Evolutionary conservation across 2,888 invertebrate species (phyloP).

Genomic region (Lithosia quadra): DNA sequence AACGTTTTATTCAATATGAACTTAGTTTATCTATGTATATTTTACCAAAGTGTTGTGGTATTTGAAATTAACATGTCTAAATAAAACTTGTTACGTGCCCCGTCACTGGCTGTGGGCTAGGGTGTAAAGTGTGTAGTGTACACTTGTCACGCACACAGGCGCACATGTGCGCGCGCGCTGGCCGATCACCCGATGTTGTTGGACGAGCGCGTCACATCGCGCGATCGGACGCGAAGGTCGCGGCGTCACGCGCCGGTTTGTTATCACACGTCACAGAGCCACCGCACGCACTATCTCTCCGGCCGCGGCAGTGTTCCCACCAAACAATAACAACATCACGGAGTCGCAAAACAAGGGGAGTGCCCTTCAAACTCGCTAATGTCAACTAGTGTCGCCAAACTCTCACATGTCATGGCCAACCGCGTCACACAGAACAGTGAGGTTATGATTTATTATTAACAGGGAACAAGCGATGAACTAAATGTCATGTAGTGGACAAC

Average conservation of each 20-base stretch:
- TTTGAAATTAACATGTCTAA: too few species aligned
- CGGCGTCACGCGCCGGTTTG: constrained; percentile 23
- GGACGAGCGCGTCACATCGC: constrained; percentile 32
- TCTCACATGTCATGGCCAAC: neutral
- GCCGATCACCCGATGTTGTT: constrained; percentile 27
- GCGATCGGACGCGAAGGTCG: constrained; percentile 46
- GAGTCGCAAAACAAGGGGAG: neutral
- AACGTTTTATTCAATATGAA: neutral
- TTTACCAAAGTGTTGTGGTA: too few species aligned
- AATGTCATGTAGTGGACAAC: neutral
- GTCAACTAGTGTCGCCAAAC: neutral
- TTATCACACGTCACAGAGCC: constrained; percentile 16
- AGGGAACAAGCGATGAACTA: too few species aligned
- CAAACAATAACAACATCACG: constrained; percentile 3
- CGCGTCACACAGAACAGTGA: too few species aligned
- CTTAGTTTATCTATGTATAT: neutral
- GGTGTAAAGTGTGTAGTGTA: too few species aligned
- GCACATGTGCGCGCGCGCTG: neutral
- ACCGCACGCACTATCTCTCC: neutral
- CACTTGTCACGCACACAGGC: neutral
- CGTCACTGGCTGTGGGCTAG: too few species aligned
- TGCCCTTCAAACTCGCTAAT: neutral
- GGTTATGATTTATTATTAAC: too few species aligned
- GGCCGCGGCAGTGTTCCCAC: neutral
- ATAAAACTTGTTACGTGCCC: neutral